Conservation (phyloP, 2,797 vertebrate species). For the Euphonia xanthogaster region DNA sequence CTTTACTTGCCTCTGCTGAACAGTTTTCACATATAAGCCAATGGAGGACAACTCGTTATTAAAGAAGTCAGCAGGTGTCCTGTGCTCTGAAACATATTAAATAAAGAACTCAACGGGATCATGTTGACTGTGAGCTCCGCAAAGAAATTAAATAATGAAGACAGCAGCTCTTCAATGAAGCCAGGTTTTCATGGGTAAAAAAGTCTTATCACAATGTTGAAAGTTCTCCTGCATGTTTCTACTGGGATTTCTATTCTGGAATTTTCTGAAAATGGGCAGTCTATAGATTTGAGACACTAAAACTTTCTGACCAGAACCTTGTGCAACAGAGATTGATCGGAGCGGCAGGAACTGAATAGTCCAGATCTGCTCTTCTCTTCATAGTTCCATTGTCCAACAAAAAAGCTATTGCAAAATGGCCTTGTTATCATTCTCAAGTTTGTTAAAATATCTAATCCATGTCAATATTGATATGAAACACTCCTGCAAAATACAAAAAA, state of each 20-base stretch:
- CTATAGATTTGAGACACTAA: neutral
- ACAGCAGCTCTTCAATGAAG: constrained; percentile 6
- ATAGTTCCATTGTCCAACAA: neutral
- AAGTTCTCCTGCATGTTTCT: neutral
- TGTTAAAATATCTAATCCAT: neutral
- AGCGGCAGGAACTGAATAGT: neutral
- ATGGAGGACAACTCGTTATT: constrained; percentile 64
- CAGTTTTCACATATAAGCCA: constrained; percentile 69
- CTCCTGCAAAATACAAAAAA: neutral
- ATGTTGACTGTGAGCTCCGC: constrained; percentile 41
- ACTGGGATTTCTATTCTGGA: neutral
- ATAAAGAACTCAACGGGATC: constrained; percentile 64
- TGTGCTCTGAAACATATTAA: constrained; percentile 67
- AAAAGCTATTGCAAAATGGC: neutral
- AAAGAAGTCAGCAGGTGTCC: constrained; percentile 62
- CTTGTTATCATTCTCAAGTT: neutral
- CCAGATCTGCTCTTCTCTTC: neutral
- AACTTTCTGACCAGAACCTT: neutral
- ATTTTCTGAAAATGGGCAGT: neutral
- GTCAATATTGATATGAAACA: neutral
- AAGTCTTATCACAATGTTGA: neutral
- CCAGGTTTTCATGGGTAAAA: neutral
- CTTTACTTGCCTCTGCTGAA: constrained; percentile 69
- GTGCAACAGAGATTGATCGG: neutral
- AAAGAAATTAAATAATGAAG: constrained; percentile 64